A percentile compares a stretch with the other conserved stretches of the same genome.
Evolutionary conservation across 2,888 invertebrate species (phyloP).

Genomic region (Pristionchus exspectatus): DNA sequence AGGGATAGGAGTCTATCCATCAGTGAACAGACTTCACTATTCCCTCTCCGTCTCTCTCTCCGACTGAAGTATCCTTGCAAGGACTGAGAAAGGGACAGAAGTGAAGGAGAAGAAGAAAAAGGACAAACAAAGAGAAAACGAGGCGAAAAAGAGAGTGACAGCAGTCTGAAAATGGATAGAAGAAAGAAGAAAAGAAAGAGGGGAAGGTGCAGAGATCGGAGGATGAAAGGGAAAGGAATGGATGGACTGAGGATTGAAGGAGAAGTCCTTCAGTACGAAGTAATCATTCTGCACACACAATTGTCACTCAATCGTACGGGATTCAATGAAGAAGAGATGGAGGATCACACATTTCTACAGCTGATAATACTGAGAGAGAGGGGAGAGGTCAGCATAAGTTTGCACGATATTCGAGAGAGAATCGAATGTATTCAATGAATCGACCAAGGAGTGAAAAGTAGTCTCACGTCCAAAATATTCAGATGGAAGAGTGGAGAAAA

Average conservation of each 20-base stretch:
- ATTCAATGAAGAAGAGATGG: not conserved
- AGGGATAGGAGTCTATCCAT: not conserved
- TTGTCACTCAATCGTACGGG: not conserved
- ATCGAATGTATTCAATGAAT: no score
- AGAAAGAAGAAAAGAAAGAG: not conserved
- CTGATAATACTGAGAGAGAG: not conserved
- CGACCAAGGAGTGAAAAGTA: not conserved
- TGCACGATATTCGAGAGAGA: no score
- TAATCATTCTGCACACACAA: not conserved
- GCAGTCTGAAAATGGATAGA: slow-evolving; percentile 24
- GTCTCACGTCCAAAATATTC: not conserved
- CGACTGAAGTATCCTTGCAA: slow-evolving; percentile 24
- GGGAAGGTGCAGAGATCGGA: slow-evolving; percentile 1
- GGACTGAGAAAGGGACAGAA: slow-evolving; percentile 1
- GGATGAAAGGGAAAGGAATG: not conserved
- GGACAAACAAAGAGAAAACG: slow-evolving; percentile 15
- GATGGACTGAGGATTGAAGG: not conserved
- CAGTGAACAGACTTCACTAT: not conserved
- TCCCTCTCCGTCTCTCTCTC: not conserved
- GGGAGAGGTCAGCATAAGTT: not conserved
- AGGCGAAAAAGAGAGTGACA: slow-evolving; percentile 23
- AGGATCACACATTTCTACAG: not conserved
- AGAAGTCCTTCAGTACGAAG: not conserved
- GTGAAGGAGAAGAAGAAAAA: slow-evolving; percentile 21
- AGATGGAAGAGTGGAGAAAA: not conserved